Evolutionary conservation across 2,797 vertebrate species (phyloP).

Genomic region (Carcharodon carcharias): DNA sequence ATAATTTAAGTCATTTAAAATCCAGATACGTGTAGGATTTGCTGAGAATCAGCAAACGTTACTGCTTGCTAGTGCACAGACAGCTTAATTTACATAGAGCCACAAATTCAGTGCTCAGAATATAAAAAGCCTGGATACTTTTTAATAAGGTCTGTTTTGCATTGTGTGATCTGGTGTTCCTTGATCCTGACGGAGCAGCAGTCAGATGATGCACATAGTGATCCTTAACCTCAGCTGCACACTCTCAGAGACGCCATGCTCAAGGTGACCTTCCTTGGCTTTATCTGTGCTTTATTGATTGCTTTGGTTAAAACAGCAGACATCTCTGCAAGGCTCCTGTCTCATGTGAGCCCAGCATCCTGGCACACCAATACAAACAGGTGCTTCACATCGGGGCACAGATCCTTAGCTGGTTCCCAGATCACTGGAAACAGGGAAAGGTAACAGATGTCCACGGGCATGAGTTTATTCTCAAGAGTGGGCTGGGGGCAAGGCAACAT

Average conservation of each 20-base stretch:
- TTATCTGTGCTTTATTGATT: background rate
- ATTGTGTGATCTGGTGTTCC: background rate
- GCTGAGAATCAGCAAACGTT: background rate
- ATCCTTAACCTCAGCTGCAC: background rate
- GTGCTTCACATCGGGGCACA: background rate
- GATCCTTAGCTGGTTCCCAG: background rate
- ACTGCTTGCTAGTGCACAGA: background rate
- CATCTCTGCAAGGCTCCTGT: background rate
- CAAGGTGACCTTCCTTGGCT: conserved; percentile 6
- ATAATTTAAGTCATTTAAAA: conserved; percentile 3
- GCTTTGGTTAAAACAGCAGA: background rate
- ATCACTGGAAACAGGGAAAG: background rate
- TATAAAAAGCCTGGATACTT: background rate
- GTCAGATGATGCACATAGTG: background rate
- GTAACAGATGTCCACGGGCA: background rate
- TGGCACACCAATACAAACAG: background rate
- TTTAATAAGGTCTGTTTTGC: background rate
- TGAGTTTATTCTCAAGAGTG: background rate
- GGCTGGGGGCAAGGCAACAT: background rate
- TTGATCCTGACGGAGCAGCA: background rate
- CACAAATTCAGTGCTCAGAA: background rate
- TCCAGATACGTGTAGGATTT: background rate
- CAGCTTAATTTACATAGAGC: background rate
- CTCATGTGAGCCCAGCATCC: background rate
- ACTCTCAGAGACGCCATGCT: background rate